Conservation (phyloP, 2,797 vertebrate species). For the Mormyrus hasselquistii region DNA sequence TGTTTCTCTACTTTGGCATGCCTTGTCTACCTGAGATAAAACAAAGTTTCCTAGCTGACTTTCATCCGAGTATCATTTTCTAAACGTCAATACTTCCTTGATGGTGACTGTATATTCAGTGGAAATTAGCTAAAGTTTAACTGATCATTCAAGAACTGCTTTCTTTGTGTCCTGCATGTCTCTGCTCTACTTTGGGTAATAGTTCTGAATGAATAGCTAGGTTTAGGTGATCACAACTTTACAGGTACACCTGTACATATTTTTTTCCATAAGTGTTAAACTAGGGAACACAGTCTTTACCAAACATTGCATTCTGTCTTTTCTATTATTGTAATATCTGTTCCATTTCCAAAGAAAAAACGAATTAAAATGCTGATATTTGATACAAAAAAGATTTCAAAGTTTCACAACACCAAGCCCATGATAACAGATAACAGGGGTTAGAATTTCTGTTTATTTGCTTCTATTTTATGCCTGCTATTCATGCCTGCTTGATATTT, state of each 20-base stretch:
- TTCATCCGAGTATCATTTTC: not conserved
- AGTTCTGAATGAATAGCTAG: not conserved
- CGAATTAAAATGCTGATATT: not conserved
- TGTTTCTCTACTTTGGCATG: not conserved
- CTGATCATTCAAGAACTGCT: not conserved
- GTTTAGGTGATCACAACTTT: not conserved
- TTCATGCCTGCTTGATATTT: not conserved
- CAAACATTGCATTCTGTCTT: not conserved
- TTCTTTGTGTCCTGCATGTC: not conserved
- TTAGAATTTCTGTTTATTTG: constrained; percentile 15
- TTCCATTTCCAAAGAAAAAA: not conserved
- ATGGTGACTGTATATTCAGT: not conserved
- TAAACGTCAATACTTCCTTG: not conserved
- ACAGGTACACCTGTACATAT: not conserved
- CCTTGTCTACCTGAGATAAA: not conserved
- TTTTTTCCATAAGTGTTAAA: not conserved
- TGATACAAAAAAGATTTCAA: not conserved
- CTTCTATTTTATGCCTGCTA: not conserved
- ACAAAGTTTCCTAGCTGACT: not conserved
- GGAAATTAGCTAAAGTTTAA: not conserved
- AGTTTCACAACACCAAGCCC: not conserved
- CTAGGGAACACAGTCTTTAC: not conserved
- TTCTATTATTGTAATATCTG: not conserved
- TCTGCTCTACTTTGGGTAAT: not conserved
- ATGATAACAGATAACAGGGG: not conserved